phyloP scores from a whole-genome alignment of 2,113 vertebrate species.

The Tiliqua scincoides region DNA sequence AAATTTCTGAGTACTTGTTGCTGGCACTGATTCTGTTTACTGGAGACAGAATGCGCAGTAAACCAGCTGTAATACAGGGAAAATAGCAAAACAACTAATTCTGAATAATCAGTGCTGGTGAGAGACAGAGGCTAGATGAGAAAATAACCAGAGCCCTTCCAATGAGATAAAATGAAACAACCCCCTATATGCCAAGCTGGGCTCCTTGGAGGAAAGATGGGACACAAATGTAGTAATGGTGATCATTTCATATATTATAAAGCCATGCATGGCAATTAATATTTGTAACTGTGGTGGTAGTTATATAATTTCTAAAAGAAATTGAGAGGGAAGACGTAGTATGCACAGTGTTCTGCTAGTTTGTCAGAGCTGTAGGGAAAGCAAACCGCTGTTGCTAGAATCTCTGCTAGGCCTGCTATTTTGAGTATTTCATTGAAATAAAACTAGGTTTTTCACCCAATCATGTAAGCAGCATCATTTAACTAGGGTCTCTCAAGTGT shows the following conservation, averaged over 20 bases:
- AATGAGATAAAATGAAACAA: background rate
- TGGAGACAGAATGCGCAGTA: conserved; percentile 16
- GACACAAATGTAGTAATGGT: background rate
- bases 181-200: background rate
- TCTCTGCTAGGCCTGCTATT: background rate
- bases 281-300: background rate
- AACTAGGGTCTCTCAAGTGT: no score
- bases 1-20: conserved; percentile 42
- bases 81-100: conserved; percentile 29
- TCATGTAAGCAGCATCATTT: background rate
- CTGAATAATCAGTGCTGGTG: conserved; percentile 30
- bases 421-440: background rate
- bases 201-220: background rate
- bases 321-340: background rate
- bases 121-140: conserved; percentile 6
- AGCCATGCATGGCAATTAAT: background rate
- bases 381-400: background rate
- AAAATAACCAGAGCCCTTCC: conserved; percentile 27
- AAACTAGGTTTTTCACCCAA: background rate
- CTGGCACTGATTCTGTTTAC: conserved; percentile 29
- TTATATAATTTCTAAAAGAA: background rate
- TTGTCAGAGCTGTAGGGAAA: background rate
- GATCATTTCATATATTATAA: background rate
- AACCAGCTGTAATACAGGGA: background rate
- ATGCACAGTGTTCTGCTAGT: background rate